Percentiles rank a stretch among this genome's conserved stretches.
Conservation (phyloP, 2,888 invertebrate species). For the Adineta ricciae region DNA sequence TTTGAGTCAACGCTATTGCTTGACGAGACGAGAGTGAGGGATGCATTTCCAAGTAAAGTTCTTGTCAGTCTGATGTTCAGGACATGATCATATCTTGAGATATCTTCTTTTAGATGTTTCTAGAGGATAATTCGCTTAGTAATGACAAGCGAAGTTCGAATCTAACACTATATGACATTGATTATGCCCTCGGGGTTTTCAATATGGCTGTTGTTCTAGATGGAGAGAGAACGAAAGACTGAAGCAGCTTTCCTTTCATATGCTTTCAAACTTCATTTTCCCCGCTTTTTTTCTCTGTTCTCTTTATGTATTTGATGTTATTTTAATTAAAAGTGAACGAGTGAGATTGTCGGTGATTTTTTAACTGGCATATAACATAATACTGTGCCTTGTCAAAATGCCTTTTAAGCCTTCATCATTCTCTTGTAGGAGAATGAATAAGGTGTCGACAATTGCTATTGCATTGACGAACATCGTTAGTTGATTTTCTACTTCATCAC, state of each 20-base stretch:
- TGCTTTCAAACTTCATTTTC: background rate
- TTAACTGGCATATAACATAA: background rate
- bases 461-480: background rate
- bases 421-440: background rate
- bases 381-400: background rate
- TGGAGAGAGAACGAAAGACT: background rate
- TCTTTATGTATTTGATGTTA: background rate
- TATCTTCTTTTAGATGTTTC: background rate
- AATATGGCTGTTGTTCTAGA: background rate
- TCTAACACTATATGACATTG: background rate
- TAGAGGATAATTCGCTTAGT: background rate
- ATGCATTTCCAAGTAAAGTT: background rate
- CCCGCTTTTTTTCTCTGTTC: background rate
- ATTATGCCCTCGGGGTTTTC: background rate
- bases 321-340: background rate
- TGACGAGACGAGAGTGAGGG: background rate
- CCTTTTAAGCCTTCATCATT: background rate
- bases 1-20: no score
- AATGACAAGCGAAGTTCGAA: background rate
- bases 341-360: background rate
- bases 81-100: background rate
- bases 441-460: background rate
- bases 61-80: background rate
- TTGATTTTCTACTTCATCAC: constrained; percentile 2
- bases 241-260: background rate